Base-by-base conservation (phyloP, 2,113 vertebrate species). In the Stigmatopora argus region DNA sequence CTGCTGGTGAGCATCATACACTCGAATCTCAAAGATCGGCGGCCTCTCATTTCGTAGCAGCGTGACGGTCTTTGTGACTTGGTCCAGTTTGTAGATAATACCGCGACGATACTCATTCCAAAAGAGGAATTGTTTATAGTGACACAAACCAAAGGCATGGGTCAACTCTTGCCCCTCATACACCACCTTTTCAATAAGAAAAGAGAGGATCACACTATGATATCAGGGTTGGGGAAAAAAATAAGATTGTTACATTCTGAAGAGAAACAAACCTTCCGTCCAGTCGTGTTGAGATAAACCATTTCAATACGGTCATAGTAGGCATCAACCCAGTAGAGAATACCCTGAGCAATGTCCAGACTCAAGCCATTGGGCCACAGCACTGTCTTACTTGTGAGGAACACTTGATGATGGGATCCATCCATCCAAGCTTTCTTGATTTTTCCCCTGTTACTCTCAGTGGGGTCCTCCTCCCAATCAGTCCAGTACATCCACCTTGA, bases 401-500 rank as follows among this genome's bases (percentile, higher is more conserved):
- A 95, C 82, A 98, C 60, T 10, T 93, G 93, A 44, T 96, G 91
- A 82, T 98, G 93, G 51, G 96, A 93, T 14, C 97, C 97, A 0
- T 99, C 96, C 97, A 99, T 98, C 97, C 97, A 99, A 6, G 97
- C 94, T 23, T 91, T 91, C 86, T 99, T 96, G 0, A 99, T 96
- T 83, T 94, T 94, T 21, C 96, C 97, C 35, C 95, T 89, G 75
- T 97, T 96, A 83, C 95, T 99, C 70, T 97, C 96, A 70, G 97
- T 99, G 0, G 97, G 97, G 84, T 99, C 96, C 67, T 98, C 97
- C 79, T 99, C 97, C 97, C 96, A 99, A 88, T 99, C 97, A 0
- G 97, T 98, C 97, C 97, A 99, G 83, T 99, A 99, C 95, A 99
- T 97, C 95, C 94, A 99, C 80, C 97, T 99, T 83, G 19, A 52